Conservation (phyloP, 2,113 vertebrate species). For the Choloepus hoffmanni region DNA sequence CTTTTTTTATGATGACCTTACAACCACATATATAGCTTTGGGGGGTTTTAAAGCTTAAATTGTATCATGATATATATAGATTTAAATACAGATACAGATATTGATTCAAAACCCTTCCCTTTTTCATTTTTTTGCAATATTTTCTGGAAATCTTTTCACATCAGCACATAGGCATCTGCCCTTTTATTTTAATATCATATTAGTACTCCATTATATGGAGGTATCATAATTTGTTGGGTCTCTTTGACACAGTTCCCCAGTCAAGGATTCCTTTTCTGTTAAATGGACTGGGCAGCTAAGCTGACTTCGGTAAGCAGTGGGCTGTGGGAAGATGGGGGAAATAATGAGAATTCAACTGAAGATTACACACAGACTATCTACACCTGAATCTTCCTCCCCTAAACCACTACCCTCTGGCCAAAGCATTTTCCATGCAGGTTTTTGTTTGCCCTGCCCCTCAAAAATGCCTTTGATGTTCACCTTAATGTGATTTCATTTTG, state of each 20-base stretch:
- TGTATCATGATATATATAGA: neutral
- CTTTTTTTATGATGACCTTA: neutral
- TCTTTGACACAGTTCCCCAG: neutral
- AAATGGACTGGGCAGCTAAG: neutral
- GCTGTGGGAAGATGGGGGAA: neutral
- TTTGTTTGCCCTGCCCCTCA: neutral
- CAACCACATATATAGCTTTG: neutral
- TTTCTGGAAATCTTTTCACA: neutral
- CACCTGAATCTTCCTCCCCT: neutral
- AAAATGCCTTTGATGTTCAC: conserved; percentile 51
- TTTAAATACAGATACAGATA: neutral
- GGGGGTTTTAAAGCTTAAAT: neutral
- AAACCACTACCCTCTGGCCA: neutral
- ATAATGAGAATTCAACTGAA: conserved; percentile 31
- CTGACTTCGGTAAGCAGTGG: neutral
- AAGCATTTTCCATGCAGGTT: neutral
- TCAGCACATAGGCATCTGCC: neutral
- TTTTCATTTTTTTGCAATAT: neutral
- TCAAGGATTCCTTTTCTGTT: neutral
- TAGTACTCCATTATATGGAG: neutral
- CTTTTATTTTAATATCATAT: conserved; percentile 10
- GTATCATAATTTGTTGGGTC: neutral
- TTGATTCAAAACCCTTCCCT: neutral
- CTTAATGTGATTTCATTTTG: conserved; percentile 52
- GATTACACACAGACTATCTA: neutral